phyloP scores from a whole-genome alignment of 1,140 invertebrate genomes.

The Psilanteris sp. region DNA sequence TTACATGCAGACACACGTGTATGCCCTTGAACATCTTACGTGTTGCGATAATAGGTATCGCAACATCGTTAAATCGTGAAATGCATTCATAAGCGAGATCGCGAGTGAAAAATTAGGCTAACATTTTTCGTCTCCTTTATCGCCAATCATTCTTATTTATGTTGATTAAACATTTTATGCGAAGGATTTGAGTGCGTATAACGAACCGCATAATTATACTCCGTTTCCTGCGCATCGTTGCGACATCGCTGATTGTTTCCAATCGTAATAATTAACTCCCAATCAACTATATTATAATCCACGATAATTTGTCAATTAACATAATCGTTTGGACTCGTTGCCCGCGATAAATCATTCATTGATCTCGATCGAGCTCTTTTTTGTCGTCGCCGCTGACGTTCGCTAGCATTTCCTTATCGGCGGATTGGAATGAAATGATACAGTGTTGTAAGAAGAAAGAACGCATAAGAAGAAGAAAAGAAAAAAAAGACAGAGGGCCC shows the following conservation, averaged over 20 bases:
- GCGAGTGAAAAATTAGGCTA: slow-evolving; percentile 27
- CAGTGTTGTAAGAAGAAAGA: slow-evolving; percentile 39
- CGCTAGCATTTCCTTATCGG: slow-evolving; percentile 72
- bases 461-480: no score
- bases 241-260: slow-evolving; percentile 13
- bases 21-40: slow-evolving; percentile 50
- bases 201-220: slow-evolving; percentile 34
- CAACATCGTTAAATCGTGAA: slow-evolving; percentile 58
- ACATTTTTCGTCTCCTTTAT: slow-evolving; percentile 14
- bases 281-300: slow-evolving; percentile 7
- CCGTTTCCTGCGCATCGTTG: slow-evolving; percentile 2
- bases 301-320: slow-evolving; percentile 44
- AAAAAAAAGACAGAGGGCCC: slow-evolving; percentile 42
- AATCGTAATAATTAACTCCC: slow-evolving; percentile 12
- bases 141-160: slow-evolving; percentile 39
- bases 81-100: slow-evolving; percentile 29
- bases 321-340: slow-evolving; percentile 24
- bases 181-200: neutral
- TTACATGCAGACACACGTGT: slow-evolving; percentile 43
- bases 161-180: slow-evolving; percentile 42
- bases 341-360: slow-evolving; percentile 44
- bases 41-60: slow-evolving; percentile 54
- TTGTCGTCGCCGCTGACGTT: slow-evolving; percentile 10
- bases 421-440: slow-evolving; percentile 62
- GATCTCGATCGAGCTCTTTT: slow-evolving; percentile 25